A percentile compares a stretch with the other conserved stretches of the same genome.
These are phyloP conservation scores for Parnassius mnemosyne DNA, from an alignment of 2,888 invertebrate genomes.

Conservation along the genomic window DNA sequence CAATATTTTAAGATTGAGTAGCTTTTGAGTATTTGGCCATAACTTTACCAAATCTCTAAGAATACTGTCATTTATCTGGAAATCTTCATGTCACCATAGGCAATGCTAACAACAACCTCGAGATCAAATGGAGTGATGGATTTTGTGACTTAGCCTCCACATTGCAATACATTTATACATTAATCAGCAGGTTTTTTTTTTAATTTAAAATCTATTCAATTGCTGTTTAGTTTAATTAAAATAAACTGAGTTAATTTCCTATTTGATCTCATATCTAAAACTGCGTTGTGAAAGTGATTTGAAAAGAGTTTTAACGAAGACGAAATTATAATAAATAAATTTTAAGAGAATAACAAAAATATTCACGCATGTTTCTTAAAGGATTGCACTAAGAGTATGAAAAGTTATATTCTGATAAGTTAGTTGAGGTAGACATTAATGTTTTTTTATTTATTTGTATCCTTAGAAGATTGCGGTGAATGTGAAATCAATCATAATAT, in stretches of 20 bases:
- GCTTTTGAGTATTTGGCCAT: too few species aligned
- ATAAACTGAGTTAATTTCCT: neutral
- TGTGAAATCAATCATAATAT: neutral
- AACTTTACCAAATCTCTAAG: too few species aligned
- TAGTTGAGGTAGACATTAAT: conserved; percentile 38
- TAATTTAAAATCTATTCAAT: too few species aligned
- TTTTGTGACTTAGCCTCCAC: too few species aligned
- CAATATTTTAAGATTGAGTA: too few species aligned
- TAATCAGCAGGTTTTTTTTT: too few species aligned
- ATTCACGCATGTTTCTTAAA: conserved; percentile 68
- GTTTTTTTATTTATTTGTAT: conserved; percentile 41
- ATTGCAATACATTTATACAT: too few species aligned
- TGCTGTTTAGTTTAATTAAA: too few species aligned
- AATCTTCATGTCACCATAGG: too few species aligned
- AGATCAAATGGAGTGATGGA: too few species aligned
- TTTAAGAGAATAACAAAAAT: conserved; percentile 48
- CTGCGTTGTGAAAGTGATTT: conserved; percentile 67
- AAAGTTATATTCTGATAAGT: conserved; percentile 41
- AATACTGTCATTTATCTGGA: too few species aligned
- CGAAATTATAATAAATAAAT: conserved; percentile 54
- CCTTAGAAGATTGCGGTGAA: conserved; percentile 21
- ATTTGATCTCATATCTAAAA: conserved; percentile 47
- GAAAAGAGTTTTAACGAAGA: conserved; percentile 62
- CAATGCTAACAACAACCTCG: too few species aligned
- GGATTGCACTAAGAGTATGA: conserved; percentile 62